Percentiles rank a stretch among this genome's conserved stretches.
phyloP scores from a whole-genome alignment of 2,113 vertebrate genomes.

The Bubo scandiacus region DNA sequence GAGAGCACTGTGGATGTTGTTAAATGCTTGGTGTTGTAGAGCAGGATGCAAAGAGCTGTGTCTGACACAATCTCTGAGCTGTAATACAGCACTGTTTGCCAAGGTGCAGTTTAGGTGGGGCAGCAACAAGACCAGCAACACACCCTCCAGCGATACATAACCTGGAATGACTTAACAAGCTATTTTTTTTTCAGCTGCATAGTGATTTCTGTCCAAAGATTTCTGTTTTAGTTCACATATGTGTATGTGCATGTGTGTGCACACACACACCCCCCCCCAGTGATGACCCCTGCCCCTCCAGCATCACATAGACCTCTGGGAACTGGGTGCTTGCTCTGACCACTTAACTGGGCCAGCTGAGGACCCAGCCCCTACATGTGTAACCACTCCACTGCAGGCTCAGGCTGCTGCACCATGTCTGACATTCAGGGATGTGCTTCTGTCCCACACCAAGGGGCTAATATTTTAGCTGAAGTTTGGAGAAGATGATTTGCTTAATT shows the following conservation, averaged over 20 bases:
- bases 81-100: neutral
- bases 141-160: neutral
- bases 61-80: neutral
- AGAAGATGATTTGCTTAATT: neutral
- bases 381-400: accelerated
- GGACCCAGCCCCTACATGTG: accelerated
- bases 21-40: neutral
- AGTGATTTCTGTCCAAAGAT: neutral
- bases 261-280: too few species aligned
- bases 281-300: too few species aligned
- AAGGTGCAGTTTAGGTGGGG: neutral
- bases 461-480: neutral
- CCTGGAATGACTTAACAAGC: neutral
- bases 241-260: accelerated
- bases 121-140: neutral
- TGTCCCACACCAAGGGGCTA: neutral
- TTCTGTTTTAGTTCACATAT: neutral
- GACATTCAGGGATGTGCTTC: neutral
- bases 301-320: accelerated
- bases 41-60: neutral
- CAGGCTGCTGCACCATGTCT: neutral
- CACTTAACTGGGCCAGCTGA: accelerated
- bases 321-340: neutral
- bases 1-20: neutral
- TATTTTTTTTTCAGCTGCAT: neutral